Conservation (phyloP, 2,113 vertebrate species). For the Sminthopsis crassicaudata region DNA sequence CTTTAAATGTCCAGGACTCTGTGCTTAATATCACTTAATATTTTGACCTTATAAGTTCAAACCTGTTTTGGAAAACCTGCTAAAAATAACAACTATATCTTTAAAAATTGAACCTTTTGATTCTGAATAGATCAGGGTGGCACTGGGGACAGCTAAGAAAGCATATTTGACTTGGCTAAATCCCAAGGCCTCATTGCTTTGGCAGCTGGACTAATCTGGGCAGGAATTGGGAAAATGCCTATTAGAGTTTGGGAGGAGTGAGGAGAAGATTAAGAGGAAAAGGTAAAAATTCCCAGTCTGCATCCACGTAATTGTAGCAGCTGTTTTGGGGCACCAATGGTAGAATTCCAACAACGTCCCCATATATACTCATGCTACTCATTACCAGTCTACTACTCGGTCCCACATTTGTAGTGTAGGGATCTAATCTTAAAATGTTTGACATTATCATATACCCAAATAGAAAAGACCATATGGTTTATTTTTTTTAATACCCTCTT, state of each 20-base stretch:
- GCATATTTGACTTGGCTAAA: constrained; percentile 16
- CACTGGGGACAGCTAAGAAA: not conserved
- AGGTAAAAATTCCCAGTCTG: not conserved
- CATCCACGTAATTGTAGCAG: not conserved
- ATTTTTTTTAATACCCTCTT: not conserved
- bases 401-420: not conserved
- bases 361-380: not conserved
- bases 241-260: not conserved
- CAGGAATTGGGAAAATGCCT: not conserved
- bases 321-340: not conserved
- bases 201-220: not conserved
- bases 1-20: not conserved
- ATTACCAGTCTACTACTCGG: not conserved
- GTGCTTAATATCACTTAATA: constrained; percentile 15
- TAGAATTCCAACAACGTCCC: constrained; percentile 6
- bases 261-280: not conserved
- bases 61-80: constrained; percentile 14
- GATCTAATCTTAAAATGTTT: not conserved
- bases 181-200: not conserved
- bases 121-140: not conserved
- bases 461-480: not conserved
- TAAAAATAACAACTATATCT: constrained; percentile 17
- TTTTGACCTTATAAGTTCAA: constrained; percentile 21
- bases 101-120: constrained; percentile 25
- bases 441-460: not conserved